These are phyloP conservation scores for Erinaceus europaeus DNA, from an alignment of 2,113 vertebrate genomes.

Conservation along the genomic window DNA sequence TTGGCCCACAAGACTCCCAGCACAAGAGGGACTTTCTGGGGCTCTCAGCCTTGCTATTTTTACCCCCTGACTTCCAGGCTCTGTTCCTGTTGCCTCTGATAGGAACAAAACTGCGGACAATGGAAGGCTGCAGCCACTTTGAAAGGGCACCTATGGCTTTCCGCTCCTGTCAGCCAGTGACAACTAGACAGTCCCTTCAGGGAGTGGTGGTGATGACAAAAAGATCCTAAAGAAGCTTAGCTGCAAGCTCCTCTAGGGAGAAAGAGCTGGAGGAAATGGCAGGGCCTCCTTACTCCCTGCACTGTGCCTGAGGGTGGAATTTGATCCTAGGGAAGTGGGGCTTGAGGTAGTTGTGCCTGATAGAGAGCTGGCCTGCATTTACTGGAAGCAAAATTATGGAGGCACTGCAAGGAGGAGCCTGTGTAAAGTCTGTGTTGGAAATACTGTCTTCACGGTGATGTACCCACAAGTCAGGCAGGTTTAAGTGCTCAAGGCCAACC, in stretches of 20 bases:
- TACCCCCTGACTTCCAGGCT: constrained; percentile 37
- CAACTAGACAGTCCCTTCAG: not conserved
- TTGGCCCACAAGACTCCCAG: not conserved
- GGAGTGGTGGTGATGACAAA: not conserved
- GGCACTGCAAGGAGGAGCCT: not conserved
- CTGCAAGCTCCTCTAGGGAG: too few relatives aligned
- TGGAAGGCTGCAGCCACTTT: not conserved
- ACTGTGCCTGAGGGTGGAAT: not conserved
- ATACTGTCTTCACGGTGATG: not conserved
- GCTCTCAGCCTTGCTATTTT: constrained; percentile 51
- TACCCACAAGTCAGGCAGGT: not conserved
- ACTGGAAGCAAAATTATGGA: not conserved
- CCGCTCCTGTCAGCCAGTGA: not conserved
- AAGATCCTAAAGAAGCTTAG: fast-evolving
- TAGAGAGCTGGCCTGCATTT: not conserved
- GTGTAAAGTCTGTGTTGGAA: fast-evolving
- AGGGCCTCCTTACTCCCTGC: not conserved
- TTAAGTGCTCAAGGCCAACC: not conserved
- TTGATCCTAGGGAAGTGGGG: not conserved
- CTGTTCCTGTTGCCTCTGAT: constrained; percentile 43
- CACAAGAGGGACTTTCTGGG: constrained; percentile 49
- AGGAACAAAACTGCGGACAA: not conserved
- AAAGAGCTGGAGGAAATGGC: too few relatives aligned
- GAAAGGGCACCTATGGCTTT: not conserved
- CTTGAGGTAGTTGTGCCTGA: not conserved